These are phyloP conservation scores for Dicyrtoma fusca DNA, from an alignment of 2,888 invertebrate genomes.

Conservation along the genomic window DNA sequence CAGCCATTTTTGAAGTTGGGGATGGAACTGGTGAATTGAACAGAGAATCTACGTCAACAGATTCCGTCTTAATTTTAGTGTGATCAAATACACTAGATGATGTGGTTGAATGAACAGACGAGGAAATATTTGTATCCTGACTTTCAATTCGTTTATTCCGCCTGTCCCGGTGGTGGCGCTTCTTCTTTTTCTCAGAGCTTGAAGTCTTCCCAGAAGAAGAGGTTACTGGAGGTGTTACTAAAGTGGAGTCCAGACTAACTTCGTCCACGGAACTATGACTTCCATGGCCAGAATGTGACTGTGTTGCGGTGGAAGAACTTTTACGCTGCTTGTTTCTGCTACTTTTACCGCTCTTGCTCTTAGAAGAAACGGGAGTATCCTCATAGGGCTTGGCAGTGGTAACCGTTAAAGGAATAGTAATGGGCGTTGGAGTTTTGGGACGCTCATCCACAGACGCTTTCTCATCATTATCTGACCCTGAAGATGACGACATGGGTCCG, in stretches of 20 bases:
- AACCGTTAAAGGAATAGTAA: conserved; percentile 12
- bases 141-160: conserved; percentile 68
- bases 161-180: conserved; percentile 78
- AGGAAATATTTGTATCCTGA: conserved; percentile 62
- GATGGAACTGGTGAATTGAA: conserved; percentile 51
- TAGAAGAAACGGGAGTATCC: conserved; percentile 40
- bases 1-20: conserved; percentile 61
- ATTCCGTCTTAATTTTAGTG: conserved; percentile 44
- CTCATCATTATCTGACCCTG: conserved; percentile 48
- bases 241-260: conserved; percentile 38
- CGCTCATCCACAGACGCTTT: conserved; percentile 40
- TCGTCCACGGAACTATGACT: conserved; percentile 27
- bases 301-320: conserved; percentile 17
- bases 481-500: conserved; percentile 52
- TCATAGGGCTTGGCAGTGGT: conserved; percentile 20
- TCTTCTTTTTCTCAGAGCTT: conserved; percentile 73
- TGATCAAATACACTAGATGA: conserved; percentile 35
- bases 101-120: conserved; percentile 30
- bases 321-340: conserved; percentile 36
- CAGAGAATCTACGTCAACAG: conserved; percentile 50
- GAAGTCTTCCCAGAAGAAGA: conserved; percentile 19
- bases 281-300: conserved; percentile 16
- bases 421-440: conserved; percentile 49
- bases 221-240: conserved; percentile 34
- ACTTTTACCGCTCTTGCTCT: conserved; percentile 23